A percentile compares a stretch with the other conserved stretches of the same genome.
phyloP scores from a whole-genome alignment of 2,113 vertebrate species.

The Verasper variegatus region DNA sequence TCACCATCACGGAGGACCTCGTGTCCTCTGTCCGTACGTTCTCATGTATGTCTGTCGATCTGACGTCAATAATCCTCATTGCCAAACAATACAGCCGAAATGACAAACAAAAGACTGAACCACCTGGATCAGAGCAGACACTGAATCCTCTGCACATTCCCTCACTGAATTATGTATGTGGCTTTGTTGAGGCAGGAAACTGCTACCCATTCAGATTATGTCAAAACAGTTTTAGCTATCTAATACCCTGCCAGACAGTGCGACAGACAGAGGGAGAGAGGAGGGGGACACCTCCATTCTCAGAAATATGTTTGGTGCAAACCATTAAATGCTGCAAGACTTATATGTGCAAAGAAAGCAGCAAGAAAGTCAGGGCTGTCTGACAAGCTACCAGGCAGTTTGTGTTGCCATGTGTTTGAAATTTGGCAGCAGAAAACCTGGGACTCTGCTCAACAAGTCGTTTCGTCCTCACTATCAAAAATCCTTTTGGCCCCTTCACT shows the following conservation, averaged over 20 bases:
- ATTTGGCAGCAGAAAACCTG: too few species aligned
- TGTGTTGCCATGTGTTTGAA: too few species aligned
- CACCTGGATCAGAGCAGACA: constrained; percentile 21
- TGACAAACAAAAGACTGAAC: constrained; percentile 46
- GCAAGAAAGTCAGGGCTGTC: too few species aligned
- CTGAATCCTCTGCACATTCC: constrained; percentile 40
- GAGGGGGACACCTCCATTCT: neutral
- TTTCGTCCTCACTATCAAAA: too few species aligned
- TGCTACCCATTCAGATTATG: constrained; percentile 41
- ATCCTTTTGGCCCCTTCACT: too few species aligned
- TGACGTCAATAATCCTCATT: neutral
- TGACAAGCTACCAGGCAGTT: too few species aligned
- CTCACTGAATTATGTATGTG: constrained; percentile 48
- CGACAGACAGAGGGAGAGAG: neutral
- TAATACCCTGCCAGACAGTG: constrained; percentile 24
- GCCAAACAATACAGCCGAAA: constrained; percentile 23
- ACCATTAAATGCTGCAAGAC: neutral
- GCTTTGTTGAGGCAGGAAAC: constrained; percentile 35
- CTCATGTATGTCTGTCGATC: neutral
- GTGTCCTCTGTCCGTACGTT: neutral
- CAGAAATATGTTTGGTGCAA: constrained; percentile 15
- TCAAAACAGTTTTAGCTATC: constrained; percentile 40
- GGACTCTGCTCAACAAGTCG: too few species aligned
- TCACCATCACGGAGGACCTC: neutral
- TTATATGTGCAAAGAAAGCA: too few species aligned